A percentile compares a stretch with the other conserved stretches of the same genome.
Evolutionary conservation across 53 echinoderm and acorn worm species (phyloP).

Genomic region (Hippasteria phrygiana): DNA sequence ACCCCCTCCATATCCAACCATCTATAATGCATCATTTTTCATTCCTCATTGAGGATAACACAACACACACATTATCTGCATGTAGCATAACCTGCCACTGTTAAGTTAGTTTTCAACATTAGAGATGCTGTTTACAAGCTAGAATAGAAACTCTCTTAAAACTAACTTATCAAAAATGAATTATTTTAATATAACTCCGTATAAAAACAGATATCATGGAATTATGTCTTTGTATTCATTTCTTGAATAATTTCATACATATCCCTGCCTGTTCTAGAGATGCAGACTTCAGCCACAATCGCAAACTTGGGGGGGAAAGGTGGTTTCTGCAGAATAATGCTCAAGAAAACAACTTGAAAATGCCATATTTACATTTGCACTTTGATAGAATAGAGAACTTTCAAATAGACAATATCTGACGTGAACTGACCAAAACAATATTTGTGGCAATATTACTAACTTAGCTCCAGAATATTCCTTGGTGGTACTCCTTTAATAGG

Average conservation of each 20-base stretch:
- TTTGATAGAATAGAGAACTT: neutral
- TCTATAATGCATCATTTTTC: neutral
- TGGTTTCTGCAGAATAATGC: neutral
- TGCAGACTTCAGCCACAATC: slow-evolving; percentile 50
- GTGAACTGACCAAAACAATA: no score
- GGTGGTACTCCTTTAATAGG: no score
- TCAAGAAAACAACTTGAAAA: neutral
- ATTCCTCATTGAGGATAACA: neutral
- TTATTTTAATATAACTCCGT: slow-evolving; percentile 51
- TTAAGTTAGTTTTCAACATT: no score
- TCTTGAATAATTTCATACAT: slow-evolving; percentile 44
- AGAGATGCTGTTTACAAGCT: neutral
- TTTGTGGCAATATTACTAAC: no score
- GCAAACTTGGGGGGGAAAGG: slow-evolving; percentile 50
- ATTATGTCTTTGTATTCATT: slow-evolving; percentile 28
- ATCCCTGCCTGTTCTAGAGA: slow-evolving; percentile 47
- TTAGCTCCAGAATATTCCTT: no score
- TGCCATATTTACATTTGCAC: neutral
- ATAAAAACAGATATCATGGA: slow-evolving; percentile 67
- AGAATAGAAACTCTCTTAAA: neutral
- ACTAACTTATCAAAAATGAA: slow-evolving; percentile 65
- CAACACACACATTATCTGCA: no score
- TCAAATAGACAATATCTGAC: no score
- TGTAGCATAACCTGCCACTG: no score
- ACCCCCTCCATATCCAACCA: neutral